Evolutionary conservation across 1,140 invertebrate species (phyloP).

Genomic region (Anadara kagoshimensis): DNA sequence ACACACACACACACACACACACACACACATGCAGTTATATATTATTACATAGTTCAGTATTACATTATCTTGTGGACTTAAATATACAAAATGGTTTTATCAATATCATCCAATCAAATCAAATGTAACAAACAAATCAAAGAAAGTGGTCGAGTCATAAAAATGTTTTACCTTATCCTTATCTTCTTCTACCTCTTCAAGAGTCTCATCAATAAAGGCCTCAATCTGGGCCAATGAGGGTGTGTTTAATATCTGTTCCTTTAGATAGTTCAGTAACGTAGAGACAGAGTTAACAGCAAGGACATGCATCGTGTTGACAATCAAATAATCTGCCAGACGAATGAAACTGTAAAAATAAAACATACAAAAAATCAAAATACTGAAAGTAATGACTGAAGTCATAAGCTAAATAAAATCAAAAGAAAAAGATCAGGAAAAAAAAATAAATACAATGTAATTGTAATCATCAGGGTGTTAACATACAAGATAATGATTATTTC

Average conservation of each 20-base stretch:
- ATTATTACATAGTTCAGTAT: too few relatives aligned
- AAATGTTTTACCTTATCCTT: conserved; percentile 37
- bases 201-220: conserved; percentile 53
- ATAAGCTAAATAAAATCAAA: not conserved
- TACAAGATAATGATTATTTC: too few relatives aligned
- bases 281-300: conserved; percentile 81
- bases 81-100: too few relatives aligned
- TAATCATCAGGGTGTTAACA: not conserved
- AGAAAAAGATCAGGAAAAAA: not conserved
- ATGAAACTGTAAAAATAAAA: conserved; percentile 79
- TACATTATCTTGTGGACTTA: too few relatives aligned
- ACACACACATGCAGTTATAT: too few relatives aligned
- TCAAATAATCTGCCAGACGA: conserved; percentile 83
- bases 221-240: conserved; percentile 74
- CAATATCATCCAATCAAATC: too few relatives aligned
- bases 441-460: not conserved
- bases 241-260: conserved; percentile 78
- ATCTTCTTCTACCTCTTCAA: conserved; percentile 39
- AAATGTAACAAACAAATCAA: too few relatives aligned
- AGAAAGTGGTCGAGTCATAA: not conserved
- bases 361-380: too few relatives aligned
- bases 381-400: not conserved
- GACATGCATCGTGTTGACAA: conserved; percentile 81
- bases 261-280: conserved; percentile 78
- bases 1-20: too few relatives aligned